Evolutionary conservation across 2,888 invertebrate genomes (phyloP).

Genomic region (Tiliacea citrago): DNA sequence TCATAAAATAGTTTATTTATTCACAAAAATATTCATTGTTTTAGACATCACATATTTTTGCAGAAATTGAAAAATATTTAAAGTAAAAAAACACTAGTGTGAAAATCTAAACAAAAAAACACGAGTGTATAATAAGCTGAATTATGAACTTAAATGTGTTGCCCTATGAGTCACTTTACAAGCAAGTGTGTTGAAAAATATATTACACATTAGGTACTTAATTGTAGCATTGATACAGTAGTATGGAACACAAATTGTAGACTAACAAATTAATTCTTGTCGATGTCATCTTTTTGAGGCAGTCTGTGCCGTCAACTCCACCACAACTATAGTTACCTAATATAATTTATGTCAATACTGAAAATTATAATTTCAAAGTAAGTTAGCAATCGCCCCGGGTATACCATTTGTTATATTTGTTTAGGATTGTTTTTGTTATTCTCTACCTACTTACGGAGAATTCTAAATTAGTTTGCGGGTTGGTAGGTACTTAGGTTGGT

Average conservation of each 20-base stretch:
- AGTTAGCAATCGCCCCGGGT: slow-evolving; percentile 38
- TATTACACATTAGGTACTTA: not conserved
- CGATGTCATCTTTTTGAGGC: not conserved
- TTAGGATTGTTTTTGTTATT: slow-evolving; percentile 65
- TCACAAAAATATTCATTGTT: no score
- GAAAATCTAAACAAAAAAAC: no score
- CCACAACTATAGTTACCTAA: slow-evolving; percentile 39
- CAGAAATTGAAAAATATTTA: no score
- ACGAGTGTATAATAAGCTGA: no score
- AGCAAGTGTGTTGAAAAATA: not conserved
- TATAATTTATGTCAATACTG: slow-evolving; percentile 57
- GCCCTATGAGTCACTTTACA: no score
- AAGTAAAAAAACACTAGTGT: no score
- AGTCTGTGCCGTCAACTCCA: slow-evolving; percentile 17
- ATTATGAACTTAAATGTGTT: no score
- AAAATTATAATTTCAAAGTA: slow-evolving; percentile 60
- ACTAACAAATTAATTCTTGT: not conserved
- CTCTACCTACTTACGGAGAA: slow-evolving; percentile 31
- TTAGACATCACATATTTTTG: no score
- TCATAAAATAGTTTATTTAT: no score
- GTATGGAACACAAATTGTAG: not conserved
- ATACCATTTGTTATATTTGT: slow-evolving; percentile 59
- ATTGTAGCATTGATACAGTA: not conserved
- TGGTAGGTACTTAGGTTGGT: not conserved
- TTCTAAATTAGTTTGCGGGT: slow-evolving; percentile 47